Evolutionary conservation across 2,113 vertebrate species (phyloP), one percentile per base, ranked within the genome.

Genomic region (Bolborhynchus lineola): DNA sequence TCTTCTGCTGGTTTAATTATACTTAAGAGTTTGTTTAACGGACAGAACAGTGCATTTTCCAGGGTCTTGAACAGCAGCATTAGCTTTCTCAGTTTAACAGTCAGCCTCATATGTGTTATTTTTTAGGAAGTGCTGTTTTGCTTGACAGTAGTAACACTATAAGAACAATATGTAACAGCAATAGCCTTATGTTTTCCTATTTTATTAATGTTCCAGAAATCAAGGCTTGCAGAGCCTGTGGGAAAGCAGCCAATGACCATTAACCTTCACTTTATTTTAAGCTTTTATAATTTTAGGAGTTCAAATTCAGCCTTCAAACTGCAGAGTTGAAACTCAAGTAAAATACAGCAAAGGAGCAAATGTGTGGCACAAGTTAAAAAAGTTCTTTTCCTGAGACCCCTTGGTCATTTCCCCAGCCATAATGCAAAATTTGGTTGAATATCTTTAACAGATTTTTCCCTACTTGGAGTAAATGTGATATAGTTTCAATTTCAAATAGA

Each of bases 231-330:
- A 80, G 23, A 88, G 52, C 31, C 82, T 82, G 42, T 86, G 78
- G 80, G 70, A 89, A 81, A 41, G 37, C 44, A 85, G 72, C 53
- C 82, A 96, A 29, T 75, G 74, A 94, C 67, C 50, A 88, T 88
- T 83, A 96, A 88, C 37, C 67, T 92, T 92, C 21, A 16, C 72
- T 94, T 94, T 74, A 85, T 77, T 92, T 93, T 85, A 77, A 1
- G 4, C 46, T 85, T 88, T 86, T 76, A 39, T 59, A 81, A 74
- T 78, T 92, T 64, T 35, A 64, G 9, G 63, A 90, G 68, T 91
- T 94, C 85, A 71, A 64, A 83, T 86, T 88, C 76, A 69, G 85
- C 62, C 79, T 82, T 68, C 21, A 80, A 44, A 60, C 50, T 94
- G 31, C 53, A 49, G 33, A 78, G 47, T 3, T 50, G 24, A 86